Evolutionary conservation across 1,140 invertebrate species (phyloP), one percentile per base, ranked within the genome.

Genomic region (Ceratina japonica): DNA sequence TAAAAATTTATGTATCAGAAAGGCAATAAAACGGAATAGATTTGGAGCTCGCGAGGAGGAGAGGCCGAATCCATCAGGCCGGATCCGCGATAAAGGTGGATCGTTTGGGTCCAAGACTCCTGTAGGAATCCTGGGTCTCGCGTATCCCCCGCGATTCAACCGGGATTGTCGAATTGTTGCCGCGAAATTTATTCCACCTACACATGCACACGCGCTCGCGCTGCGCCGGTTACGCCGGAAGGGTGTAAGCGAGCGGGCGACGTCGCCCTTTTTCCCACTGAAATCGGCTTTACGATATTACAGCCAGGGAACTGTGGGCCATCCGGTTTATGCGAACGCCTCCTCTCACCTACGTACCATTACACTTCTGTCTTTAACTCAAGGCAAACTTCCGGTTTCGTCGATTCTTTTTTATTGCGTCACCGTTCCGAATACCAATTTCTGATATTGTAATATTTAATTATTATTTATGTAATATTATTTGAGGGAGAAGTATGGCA

Each of bases 1-100:
- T 90, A 89, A 88, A 90, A 90, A 89, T 90, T 89, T 89, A 90
- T 90, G 89, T 90, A 89, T 90, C 88, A 87, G 87, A 89, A 89
- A 74, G 72, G 89, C 82, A 90, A 89, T 90, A 90, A 90, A 90
- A 89, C 79, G 87, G 86, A 88, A 90, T 90, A 88, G 87, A 90
- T 90, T 90, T 88, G 83, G 84, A 76, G 80, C 74, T 31, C 27
- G 27, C 1, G 4, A 31, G 27, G 4, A 4, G 27, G 27, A 4
- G 27, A 83, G 82, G 87, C 82, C 79, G 79, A 90, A 90, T 89
- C 87, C 85, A 89, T 90, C 89, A 88, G 81, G 49, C 76, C 24
- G 75, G 82, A 84, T 84, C 69, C 80, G 37, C 86, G 87, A 88
- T 89, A 88, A 89, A 88, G 70, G 56, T 82, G 65, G 79, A 87